Percentiles rank a stretch among this genome's conserved stretches.
These are phyloP conservation scores for Sander vitreus DNA, from an alignment of 2,113 vertebrate genomes.

Conservation along the genomic window DNA sequence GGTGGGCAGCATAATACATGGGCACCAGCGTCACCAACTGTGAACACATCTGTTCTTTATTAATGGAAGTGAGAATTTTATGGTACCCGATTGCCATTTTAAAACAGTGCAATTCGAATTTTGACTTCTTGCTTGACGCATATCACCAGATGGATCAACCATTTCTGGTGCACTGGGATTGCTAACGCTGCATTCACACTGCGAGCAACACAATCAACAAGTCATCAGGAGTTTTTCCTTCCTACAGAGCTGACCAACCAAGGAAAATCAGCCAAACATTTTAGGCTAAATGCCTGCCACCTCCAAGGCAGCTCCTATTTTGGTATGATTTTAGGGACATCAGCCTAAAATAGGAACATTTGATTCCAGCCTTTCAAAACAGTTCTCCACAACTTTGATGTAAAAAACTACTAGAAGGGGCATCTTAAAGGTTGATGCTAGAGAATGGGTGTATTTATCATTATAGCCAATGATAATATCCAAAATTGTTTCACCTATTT, in stretches of 20 bases:
- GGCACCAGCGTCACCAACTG: constrained; percentile 46
- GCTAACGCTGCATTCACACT: constrained; percentile 20
- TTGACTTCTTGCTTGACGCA: not conserved
- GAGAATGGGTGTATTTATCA: not conserved
- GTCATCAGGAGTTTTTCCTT: constrained; percentile 9
- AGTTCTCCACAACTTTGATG: not conserved
- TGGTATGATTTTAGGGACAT: constrained; percentile 1
- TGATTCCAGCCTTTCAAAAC: not conserved
- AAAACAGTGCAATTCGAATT: constrained; percentile 48
- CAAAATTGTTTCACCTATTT: not conserved
- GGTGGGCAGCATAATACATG: constrained; percentile 37
- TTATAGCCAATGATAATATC: not conserved
- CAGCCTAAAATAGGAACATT: not conserved
- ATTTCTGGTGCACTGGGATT: not conserved
- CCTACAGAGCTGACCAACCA: constrained; percentile 4
- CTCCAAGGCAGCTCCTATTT: not conserved
- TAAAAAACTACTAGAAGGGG: not conserved
- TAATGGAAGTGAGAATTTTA: constrained; percentile 35
- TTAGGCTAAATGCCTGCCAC: not conserved
- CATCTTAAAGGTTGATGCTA: not conserved
- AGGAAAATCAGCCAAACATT: not conserved
- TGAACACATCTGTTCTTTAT: constrained; percentile 56
- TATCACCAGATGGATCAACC: constrained; percentile 9
- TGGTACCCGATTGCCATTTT: constrained; percentile 27
- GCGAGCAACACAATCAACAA: constrained; percentile 20